Evolutionary conservation across 2,797 vertebrate genomes (phyloP).

Genomic region (Psittacula derbiana): DNA sequence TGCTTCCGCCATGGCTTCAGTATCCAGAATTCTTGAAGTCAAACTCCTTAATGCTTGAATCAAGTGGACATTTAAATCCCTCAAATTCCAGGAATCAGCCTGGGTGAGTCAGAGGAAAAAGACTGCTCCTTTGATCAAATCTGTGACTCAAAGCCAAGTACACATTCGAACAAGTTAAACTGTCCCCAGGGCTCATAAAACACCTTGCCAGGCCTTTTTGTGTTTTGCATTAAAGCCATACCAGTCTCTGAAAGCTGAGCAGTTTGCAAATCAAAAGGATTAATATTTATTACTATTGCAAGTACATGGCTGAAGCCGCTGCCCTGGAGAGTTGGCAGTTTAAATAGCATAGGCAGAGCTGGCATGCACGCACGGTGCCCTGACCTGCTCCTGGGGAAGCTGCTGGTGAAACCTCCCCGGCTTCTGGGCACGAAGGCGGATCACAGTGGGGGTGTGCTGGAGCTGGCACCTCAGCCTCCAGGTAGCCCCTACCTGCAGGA

Average conservation of each 20-base stretch:
- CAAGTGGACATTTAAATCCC: not conserved
- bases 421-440: not conserved
- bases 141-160: constrained; percentile 27
- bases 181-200: not conserved
- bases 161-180: not conserved
- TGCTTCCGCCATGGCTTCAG: not conserved
- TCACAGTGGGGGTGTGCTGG: fast-evolving
- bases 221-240: not conserved
- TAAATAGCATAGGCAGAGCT: not conserved
- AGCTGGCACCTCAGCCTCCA: not conserved
- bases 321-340: not conserved
- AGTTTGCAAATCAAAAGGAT: not conserved
- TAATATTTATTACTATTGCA: constrained; percentile 1
- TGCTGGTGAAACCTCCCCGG: not conserved
- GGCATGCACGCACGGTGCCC: not conserved
- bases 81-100: not conserved
- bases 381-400: not conserved
- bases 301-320: not conserved
- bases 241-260: not conserved
- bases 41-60: not conserved
- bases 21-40: not conserved
- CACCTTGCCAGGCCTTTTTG: not conserved
- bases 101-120: constrained; percentile 14
- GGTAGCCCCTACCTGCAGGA: not conserved
- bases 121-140: not conserved